Conservation (phyloP, 2,888 invertebrate species). For the Eupithecia subumbrata region DNA sequence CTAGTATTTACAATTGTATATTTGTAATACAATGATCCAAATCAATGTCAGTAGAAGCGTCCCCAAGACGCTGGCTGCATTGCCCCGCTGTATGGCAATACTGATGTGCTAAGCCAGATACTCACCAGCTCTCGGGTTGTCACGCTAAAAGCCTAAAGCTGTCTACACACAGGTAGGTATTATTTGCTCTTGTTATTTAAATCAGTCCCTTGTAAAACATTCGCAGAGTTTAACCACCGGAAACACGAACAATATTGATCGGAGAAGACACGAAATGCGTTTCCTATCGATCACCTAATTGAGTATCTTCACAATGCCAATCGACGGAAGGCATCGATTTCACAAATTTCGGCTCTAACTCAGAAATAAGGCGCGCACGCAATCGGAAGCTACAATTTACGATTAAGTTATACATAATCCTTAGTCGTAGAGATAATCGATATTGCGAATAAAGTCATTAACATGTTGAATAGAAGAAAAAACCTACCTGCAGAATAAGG, state of each 20-base stretch:
- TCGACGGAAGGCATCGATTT: conserved; percentile 59
- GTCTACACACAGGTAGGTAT: not conserved
- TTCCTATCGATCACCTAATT: conserved; percentile 58
- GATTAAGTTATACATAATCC: not conserved
- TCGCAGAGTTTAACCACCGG: conserved; percentile 54
- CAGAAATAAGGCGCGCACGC: conserved; percentile 58
- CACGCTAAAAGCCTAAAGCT: not conserved
- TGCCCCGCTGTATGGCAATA: too few relatives aligned
- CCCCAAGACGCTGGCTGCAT: too few relatives aligned
- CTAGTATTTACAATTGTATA: too few relatives aligned
- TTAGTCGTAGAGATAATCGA: too few relatives aligned
- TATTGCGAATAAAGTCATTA: too few relatives aligned
- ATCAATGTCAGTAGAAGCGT: too few relatives aligned
- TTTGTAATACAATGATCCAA: too few relatives aligned
- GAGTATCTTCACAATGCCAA: conserved; percentile 30
- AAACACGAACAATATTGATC: conserved; percentile 60
- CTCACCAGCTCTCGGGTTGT: too few relatives aligned
- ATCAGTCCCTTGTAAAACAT: conserved; percentile 37
- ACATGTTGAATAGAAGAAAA: too few relatives aligned
- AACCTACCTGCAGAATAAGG: too few relatives aligned
- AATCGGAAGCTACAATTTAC: conserved; percentile 65
- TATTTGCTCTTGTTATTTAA: conserved; percentile 10
- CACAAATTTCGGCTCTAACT: conserved; percentile 51
- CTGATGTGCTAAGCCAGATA: too few relatives aligned
- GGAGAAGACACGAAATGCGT: conserved; percentile 50